These are phyloP conservation scores for Sparus aurata DNA, from an alignment of 2,797 vertebrate species.

Conservation along the genomic window DNA sequence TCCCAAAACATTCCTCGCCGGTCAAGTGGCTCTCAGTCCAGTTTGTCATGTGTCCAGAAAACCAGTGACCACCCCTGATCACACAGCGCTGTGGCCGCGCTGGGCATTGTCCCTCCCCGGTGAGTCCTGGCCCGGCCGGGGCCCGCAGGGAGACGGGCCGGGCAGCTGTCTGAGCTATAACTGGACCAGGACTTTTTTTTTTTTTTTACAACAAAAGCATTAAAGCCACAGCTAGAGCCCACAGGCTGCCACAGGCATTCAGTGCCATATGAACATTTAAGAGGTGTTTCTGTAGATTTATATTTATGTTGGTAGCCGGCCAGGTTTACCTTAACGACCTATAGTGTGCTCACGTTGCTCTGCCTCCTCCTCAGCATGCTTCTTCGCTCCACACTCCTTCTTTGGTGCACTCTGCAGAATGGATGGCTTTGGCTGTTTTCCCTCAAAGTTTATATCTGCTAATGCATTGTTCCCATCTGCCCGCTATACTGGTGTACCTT, in stretches of 20 bases:
- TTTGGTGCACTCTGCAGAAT: background rate
- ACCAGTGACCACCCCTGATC: constrained; percentile 52
- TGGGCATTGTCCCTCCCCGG: constrained; percentile 45
- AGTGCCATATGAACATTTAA: constrained; percentile 32
- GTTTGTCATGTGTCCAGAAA: constrained; percentile 65
- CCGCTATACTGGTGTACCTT: constrained; percentile 16
- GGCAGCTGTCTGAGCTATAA: constrained; percentile 67
- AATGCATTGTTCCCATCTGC: constrained; percentile 39
- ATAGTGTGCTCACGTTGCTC: constrained; percentile 21
- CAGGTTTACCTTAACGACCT: constrained; percentile 28
- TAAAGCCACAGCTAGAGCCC: constrained; percentile 34
- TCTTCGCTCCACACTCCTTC: constrained; percentile 6
- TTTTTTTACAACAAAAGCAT: constrained; percentile 63
- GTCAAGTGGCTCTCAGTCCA: constrained; percentile 77
- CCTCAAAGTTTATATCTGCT: constrained; percentile 42
- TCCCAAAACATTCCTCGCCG: constrained; percentile 78
- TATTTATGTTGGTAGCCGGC: constrained; percentile 43
- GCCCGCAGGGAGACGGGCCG: constrained; percentile 19
- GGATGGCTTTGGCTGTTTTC: constrained; percentile 17
- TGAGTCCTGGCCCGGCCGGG: constrained; percentile 36
- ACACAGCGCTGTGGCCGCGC: constrained; percentile 28
- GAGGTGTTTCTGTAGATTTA: constrained; percentile 53
- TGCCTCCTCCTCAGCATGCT: constrained; percentile 11
- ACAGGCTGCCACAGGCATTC: constrained; percentile 44
- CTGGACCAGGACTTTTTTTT: constrained; percentile 49